phyloP scores from a whole-genome alignment of 1,140 invertebrate species.

The Aradophagus sp. region DNA sequence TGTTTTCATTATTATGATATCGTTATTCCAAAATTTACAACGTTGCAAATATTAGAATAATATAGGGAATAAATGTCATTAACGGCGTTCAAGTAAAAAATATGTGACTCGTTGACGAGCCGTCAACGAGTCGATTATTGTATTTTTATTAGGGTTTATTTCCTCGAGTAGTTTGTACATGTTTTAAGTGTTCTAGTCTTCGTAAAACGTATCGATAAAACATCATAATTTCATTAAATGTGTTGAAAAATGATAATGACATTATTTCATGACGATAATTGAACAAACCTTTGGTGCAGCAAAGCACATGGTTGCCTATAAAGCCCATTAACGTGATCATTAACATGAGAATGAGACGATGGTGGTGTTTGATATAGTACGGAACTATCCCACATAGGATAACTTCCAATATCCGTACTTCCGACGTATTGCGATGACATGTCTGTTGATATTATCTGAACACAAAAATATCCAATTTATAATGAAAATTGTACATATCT shows the following conservation, averaged over 20 bases:
- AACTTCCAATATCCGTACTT: slow-evolving; percentile 66
- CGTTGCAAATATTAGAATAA: no score
- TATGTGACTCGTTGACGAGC: no score
- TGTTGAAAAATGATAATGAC: no score
- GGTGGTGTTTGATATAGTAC: slow-evolving; percentile 71
- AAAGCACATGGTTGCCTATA: slow-evolving; percentile 72
- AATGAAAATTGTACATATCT: background rate
- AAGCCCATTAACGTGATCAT: slow-evolving; percentile 70
- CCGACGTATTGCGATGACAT: slow-evolving; percentile 72
- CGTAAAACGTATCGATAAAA: background rate
- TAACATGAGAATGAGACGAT: slow-evolving; percentile 68
- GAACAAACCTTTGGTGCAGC: slow-evolving; percentile 69
- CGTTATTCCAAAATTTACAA: no score
- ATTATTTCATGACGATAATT: no score
- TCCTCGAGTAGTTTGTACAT: no score
- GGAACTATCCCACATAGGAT: slow-evolving; percentile 73
- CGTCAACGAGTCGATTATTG: no score
- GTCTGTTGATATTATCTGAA: slow-evolving; percentile 69
- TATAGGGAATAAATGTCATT: no score
- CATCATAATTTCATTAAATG: background rate
- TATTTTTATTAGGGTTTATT: no score
- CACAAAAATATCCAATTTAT: background rate
- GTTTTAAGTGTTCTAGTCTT: no score
- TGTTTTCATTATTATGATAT: no score
- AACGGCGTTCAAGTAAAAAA: no score